Conservation (phyloP, 2,888 invertebrate genomes). For the Cephus rjabovi region DNA sequence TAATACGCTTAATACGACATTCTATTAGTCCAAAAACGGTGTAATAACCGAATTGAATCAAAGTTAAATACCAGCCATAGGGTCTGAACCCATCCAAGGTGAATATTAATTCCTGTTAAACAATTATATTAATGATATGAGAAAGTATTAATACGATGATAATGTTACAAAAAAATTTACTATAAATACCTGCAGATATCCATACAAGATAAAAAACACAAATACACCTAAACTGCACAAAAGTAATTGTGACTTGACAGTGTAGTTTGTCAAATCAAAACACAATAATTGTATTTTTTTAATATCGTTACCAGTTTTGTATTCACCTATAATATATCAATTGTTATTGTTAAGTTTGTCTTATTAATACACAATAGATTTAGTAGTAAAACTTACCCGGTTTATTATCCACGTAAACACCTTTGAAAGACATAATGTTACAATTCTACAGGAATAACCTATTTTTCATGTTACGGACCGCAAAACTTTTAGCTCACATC, state of each 20-base stretch:
- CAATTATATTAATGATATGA: conserved; percentile 11
- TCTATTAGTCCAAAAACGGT: conserved; percentile 84
- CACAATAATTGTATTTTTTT: conserved; percentile 75
- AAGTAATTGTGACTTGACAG: conserved; percentile 78
- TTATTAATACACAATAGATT: background rate
- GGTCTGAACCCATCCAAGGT: conserved; percentile 89
- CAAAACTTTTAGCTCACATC: background rate
- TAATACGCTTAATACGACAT: conserved; percentile 73
- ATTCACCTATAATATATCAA: conserved; percentile 11
- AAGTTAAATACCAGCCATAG: conserved; percentile 91
- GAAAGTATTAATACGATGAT: conserved; percentile 3
- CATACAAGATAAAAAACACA: conserved; percentile 89
- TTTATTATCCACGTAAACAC: background rate
- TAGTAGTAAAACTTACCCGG: background rate
- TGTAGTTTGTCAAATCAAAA: conserved; percentile 77
- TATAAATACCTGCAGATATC: conserved; percentile 78
- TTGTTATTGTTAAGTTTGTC: background rate
- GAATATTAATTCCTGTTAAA: conserved; percentile 85
- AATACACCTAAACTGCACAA: conserved; percentile 85
- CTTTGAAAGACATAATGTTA: background rate
- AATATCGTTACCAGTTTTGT: conserved; percentile 2
- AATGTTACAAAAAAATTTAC: conserved; percentile 2
- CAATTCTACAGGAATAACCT: background rate
- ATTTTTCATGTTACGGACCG: background rate
- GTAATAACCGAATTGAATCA: conserved; percentile 92